A percentile compares a stretch with the other conserved stretches of the same genome.
Conservation (phyloP, 2,888 invertebrate species). For the Dromius quadrimaculatus region DNA sequence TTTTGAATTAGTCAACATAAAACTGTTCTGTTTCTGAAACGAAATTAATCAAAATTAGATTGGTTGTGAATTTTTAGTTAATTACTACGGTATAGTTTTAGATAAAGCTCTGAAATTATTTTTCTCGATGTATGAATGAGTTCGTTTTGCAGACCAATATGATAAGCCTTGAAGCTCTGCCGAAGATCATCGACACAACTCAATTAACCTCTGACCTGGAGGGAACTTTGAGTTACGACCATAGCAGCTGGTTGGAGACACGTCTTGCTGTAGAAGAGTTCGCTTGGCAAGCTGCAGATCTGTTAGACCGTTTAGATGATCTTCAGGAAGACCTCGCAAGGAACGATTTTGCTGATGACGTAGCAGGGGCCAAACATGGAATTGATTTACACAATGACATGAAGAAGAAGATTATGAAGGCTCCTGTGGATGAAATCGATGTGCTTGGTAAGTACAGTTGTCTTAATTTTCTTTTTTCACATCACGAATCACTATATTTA, state of each 20-base stretch:
- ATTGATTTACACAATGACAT: constrained; percentile 95
- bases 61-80: too few relatives aligned
- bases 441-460: constrained; percentile 86
- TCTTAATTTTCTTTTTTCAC: constrained; percentile 4
- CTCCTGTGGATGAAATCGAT: constrained; percentile 94
- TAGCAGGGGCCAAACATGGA: constrained; percentile 89
- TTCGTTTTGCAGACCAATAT: constrained; percentile 85
- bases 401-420: constrained; percentile 92
- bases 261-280: constrained; percentile 95
- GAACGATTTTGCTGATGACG: constrained; percentile 95
- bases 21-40: too few relatives aligned
- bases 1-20: too few relatives aligned
- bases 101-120: too few relatives aligned
- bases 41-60: too few relatives aligned
- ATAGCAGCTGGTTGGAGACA: constrained; percentile 97
- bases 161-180: constrained; percentile 94
- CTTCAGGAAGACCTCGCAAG: constrained; percentile 92
- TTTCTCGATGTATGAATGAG: background rate
- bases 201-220: constrained; percentile 96
- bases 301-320: constrained; percentile 92
- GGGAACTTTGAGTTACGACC: constrained; percentile 93
- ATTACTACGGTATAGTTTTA: too few relatives aligned
- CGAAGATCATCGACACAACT: constrained; percentile 91
- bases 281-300: constrained; percentile 95
- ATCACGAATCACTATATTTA: background rate